Evolutionary conservation across 2,113 vertebrate genomes (phyloP).

Genomic region (Phalacrocorax brasilianus): DNA sequence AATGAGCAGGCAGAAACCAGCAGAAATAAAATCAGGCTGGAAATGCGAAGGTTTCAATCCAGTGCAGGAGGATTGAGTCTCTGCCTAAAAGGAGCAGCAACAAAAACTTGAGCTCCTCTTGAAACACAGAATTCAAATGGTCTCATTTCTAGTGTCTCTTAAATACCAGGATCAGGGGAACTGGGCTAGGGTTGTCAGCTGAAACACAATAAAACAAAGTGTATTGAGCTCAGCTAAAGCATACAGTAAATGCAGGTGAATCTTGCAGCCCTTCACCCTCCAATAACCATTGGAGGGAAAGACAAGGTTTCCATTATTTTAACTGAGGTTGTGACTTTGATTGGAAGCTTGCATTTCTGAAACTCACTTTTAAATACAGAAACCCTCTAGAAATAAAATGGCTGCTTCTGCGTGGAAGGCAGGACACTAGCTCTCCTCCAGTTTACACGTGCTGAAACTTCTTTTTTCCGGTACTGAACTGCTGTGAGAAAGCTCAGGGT

Average conservation of each 20-base stretch:
- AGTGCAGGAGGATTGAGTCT: neutral
- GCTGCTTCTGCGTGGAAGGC: neutral
- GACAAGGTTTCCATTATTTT: neutral
- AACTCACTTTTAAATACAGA: neutral
- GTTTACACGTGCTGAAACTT: neutral
- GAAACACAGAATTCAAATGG: neutral
- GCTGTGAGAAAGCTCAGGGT: neutral
- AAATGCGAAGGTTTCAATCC: neutral
- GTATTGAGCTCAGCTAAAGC: neutral
- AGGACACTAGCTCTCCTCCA: neutral
- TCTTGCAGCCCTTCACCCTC: neutral
- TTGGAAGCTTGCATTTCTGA: neutral
- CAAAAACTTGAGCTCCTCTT: neutral
- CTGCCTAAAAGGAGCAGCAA: neutral
- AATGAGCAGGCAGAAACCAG: neutral
- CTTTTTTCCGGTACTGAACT: constrained; percentile 5
- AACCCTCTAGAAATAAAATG: neutral
- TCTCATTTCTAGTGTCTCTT: neutral
- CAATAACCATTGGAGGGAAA: neutral
- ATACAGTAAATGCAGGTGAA: neutral
- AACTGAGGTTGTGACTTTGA: neutral
- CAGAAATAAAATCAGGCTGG: neutral
- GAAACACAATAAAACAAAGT: neutral
- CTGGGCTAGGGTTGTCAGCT: neutral
- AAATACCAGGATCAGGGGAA: neutral